These are phyloP conservation scores for Hypomecis atomaria DNA, from an alignment of 2,888 invertebrate species.

Conservation along the genomic window DNA sequence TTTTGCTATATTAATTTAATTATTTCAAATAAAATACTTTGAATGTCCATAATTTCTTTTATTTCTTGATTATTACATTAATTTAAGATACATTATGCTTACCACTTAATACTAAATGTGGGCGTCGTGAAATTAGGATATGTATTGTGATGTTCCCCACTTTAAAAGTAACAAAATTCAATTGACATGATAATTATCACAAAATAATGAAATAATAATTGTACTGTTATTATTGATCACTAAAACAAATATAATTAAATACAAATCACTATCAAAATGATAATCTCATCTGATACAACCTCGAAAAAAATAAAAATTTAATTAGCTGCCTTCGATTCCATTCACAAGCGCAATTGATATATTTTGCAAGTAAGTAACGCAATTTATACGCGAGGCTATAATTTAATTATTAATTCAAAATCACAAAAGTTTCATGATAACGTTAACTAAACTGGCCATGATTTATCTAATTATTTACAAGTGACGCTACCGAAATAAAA, in stretches of 20 bases:
- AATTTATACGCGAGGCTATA: no score
- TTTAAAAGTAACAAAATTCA: background rate
- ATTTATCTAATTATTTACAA: background rate
- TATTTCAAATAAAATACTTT: slow-evolving; percentile 23
- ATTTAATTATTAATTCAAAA: background rate
- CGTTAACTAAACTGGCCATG: slow-evolving; percentile 16
- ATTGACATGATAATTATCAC: slow-evolving; percentile 14
- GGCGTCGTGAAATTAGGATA: slow-evolving; percentile 2
- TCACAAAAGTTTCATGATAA: slow-evolving; percentile 10
- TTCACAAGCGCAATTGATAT: background rate
- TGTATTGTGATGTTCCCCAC: background rate
- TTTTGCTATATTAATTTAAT: background rate
- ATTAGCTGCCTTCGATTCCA: slow-evolving; percentile 2
- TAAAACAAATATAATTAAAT: background rate
- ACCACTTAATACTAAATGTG: background rate
- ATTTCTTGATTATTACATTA: slow-evolving; percentile 22
- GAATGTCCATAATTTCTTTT: slow-evolving; percentile 23
- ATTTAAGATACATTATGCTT: slow-evolving; percentile 2
- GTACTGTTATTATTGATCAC: background rate
- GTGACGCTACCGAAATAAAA: background rate
- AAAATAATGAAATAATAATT: slow-evolving; percentile 14
- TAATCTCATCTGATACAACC: background rate
- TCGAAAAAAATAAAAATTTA: background rate
- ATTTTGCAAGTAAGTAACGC: background rate
- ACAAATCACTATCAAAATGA: background rate